Conservation (phyloP, 2,113 vertebrate genomes). For the western clawed frog (Xenopus tropicalis) region UCB_Xtro_10.0 CM004444.2:131717501-131718000, state of each 20-base stretch:
- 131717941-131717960: too few relatives aligned
- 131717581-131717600: background rate
- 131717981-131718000: too few relatives aligned
- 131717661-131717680: slow-evolving; percentile 5
- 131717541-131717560: too few relatives aligned
- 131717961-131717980: too few relatives aligned
- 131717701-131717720: slow-evolving; percentile 11
- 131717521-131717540: too few relatives aligned
- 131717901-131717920: background rate
- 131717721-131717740: slow-evolving; percentile 32
- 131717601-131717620: background rate
- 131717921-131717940: too few relatives aligned
- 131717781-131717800: slow-evolving; percentile 15
- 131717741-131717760: slow-evolving; percentile 40
- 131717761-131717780: slow-evolving; percentile 38
- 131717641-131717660: slow-evolving; percentile 1
- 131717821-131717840: slow-evolving; percentile 13
- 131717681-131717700: slow-evolving; percentile 26
- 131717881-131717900: background rate
- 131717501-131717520: too few relatives aligned
- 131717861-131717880: background rate
- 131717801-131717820: slow-evolving; percentile 21
- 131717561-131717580: too few relatives aligned
- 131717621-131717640: background rate
- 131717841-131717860: slow-evolving; percentile 3